Base-by-base conservation (phyloP, 2,797 vertebrate genomes). In the Lates japonicus region DNA sequence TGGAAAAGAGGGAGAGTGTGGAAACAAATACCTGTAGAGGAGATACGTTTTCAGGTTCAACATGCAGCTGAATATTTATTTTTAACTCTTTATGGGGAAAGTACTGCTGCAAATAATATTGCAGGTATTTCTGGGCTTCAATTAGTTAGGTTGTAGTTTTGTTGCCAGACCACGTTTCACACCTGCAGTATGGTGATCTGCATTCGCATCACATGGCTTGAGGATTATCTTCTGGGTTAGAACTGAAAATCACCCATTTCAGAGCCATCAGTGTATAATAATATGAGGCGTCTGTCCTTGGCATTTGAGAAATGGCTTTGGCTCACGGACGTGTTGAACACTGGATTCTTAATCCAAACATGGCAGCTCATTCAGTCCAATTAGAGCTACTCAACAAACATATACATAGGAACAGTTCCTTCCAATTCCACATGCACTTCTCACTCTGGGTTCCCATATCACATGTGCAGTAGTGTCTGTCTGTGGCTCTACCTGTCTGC, bases 271-370 rank as follows among this genome's bases (percentile, higher is more conserved):
- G 25, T 35, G 35, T 12, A n/a, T 68, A 35, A 74, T 76, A 37
- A 71, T 73, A 33, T 46, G 16, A 41, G 49, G 48, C 44, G 41
- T 77, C 58, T 54, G 29, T 78, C 35, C 41, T 49, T 69, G 58
- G 39, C 37, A 55, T 70, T 71, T 68, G n/a, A 76, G 12, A 70
- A 72, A 25, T 51, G 42, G 7, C 69, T 81, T 35, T 42, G 41
- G 20, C 37, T 67, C 42, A 52, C 33, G 48, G 41, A 51, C 48
- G 22, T 62, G 54, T 59, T 63, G 33, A 70, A 66, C n/a, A 58
- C 51, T 17, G 37, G 51, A 42, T 71, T 29, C 63, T 67, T 39
- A 55, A 49, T 73, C 7, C 41, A 37, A 54, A 70, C 61, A 52
- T 16, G 41, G 39, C 46, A 2, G 41, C 31, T 7, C 11, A 3